These are phyloP conservation scores for Bimastos eiseni DNA, from an alignment of 2,888 invertebrate species.

Conservation along the genomic window DNA sequence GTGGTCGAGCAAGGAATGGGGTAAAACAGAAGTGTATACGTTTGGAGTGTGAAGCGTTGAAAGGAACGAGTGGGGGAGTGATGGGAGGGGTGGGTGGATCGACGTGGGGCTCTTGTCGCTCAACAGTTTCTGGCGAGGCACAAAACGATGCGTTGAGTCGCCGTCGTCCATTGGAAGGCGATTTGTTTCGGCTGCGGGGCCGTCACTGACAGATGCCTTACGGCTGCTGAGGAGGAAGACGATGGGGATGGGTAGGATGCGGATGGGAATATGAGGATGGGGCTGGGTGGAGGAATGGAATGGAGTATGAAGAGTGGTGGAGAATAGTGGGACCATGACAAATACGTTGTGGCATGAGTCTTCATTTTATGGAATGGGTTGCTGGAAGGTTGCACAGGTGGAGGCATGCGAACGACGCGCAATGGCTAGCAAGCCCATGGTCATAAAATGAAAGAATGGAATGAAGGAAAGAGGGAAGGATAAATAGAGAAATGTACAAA, in stretches of 20 bases:
- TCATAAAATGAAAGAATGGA: not conserved
- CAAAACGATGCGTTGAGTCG: not conserved
- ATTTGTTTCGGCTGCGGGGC: not conserved
- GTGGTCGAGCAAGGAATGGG: not conserved
- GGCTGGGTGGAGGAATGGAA: not conserved
- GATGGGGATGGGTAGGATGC: conserved; percentile 23
- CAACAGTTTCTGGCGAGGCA: not conserved
- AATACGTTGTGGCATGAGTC: not conserved
- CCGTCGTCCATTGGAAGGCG: not conserved
- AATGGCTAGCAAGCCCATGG: not conserved
- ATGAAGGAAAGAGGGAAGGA: no score
- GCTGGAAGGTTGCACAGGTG: not conserved
- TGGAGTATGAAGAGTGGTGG: not conserved
- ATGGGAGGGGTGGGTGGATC: not conserved
- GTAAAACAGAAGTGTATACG: not conserved
- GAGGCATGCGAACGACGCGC: not conserved
- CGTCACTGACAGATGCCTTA: not conserved
- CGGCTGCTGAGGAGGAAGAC: not conserved
- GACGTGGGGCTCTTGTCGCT: not conserved
- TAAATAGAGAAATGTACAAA: no score
- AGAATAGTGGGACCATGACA: not conserved
- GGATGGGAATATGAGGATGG: not conserved
- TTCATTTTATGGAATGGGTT: not conserved
- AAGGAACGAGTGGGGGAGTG: not conserved
- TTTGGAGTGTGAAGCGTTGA: not conserved